Base-by-base conservation (phyloP, 1,140 invertebrate species). In the Zophobas morio region DNA sequence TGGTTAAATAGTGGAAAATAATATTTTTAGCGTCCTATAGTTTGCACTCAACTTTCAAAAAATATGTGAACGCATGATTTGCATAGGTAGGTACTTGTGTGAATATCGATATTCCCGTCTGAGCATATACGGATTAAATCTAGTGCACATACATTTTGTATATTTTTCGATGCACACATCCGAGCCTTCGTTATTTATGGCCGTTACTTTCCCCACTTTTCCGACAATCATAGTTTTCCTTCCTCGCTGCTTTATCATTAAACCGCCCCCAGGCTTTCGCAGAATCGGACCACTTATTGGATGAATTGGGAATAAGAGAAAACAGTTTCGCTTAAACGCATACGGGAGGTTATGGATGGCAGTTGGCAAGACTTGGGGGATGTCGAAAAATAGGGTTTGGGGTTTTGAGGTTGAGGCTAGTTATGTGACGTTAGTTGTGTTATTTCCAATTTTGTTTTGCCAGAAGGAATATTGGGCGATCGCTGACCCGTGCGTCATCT, bases 141-240 rank as follows among this genome's bases (percentile, higher is more conserved):
- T 20, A 20, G 20, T 20, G 20, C 20, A 20, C 20, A 20, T 20
- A 20, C 20, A 20, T 20, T 20, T 20, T 20, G 20, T 20, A 20
- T 20, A 20, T 20, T 20, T 20, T 20, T 20, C 20, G 20, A 20
- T 20, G 20, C 20, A 20, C 20, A 20, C 20, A 60, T 60, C 36
- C 2, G 8, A 39, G 36, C 37, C 20, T 76, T 46, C 56, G 80
- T 80, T 81, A 83, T 83, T 83, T 83, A 83, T 81, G 54, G 75
- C 71, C 72, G 63, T 73, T 81, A 81, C 78, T 79, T 83, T 83
- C 81, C 79, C 81, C 80, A 82, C 81, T 83, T 83, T 82, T 80
- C 79, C 81, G 81, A 80, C 82, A 81, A 82, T 83, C 81, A 83
- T 82, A 82, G 81, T 83, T 82, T 83, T 83, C 81, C 76, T 78